These are phyloP conservation scores for Metopolophium dirhodum DNA, from an alignment of 1,140 invertebrate genomes.

Conservation along the genomic window DNA sequence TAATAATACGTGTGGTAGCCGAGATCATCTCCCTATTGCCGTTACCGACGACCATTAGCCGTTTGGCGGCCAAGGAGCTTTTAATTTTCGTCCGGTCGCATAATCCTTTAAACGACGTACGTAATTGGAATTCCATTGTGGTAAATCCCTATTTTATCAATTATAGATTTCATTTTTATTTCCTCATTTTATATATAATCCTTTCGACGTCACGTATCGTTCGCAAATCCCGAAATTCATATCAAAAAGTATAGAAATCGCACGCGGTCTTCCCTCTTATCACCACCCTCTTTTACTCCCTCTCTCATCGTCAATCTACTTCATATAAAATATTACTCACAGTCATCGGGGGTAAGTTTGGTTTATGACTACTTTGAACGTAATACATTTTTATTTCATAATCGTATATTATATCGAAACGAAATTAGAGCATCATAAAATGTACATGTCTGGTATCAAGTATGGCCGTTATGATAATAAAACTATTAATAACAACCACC, in stretches of 20 bases:
- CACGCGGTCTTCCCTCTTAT: not conserved
- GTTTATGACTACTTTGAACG: not conserved
- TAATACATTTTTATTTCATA: conserved; percentile 11
- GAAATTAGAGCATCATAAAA: conserved; percentile 6
- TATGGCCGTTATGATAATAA: not conserved
- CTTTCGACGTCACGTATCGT: not conserved
- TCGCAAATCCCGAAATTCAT: not conserved
- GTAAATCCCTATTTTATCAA: conserved; percentile 49
- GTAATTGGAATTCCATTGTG: conserved; percentile 55
- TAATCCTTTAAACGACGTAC: conserved; percentile 40
- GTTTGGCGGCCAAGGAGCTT: conserved; percentile 22
- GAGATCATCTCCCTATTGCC: not conserved
- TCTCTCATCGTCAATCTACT: not conserved
- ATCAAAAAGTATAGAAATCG: conserved; percentile 12
- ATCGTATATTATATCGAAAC: not conserved
- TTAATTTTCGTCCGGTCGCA: conserved; percentile 43
- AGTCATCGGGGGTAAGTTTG: not conserved
- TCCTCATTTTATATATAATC: not conserved
- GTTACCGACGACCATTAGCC: not conserved
- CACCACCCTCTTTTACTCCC: not conserved
- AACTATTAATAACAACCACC: not conserved
- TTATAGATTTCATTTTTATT: conserved; percentile 50
- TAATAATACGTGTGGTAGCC: not conserved
- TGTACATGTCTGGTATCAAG: not conserved
- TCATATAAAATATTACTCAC: not conserved